Evolutionary conservation across 2,888 invertebrate genomes (phyloP), one percentile per base, ranked within the genome.

Genomic region (Leptogaster cylindrica): DNA sequence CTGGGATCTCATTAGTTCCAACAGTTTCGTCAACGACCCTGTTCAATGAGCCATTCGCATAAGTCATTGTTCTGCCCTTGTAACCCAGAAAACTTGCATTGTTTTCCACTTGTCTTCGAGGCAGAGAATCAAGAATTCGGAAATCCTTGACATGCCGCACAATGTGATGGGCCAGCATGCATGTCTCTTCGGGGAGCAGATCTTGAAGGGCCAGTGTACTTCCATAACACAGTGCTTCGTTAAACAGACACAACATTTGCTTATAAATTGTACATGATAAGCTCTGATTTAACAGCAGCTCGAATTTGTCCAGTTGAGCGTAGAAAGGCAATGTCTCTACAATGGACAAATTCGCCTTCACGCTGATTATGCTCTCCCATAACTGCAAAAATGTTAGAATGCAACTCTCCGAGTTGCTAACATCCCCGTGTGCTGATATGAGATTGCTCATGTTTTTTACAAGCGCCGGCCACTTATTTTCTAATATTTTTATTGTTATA

Each of bases 321-420:
- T 93, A 93, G 79, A 93, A 95, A 2, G 92, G 90, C 78, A 93
- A 90, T 0, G 93, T 94, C 77, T 94, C 93, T 71, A 92, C 89
- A 25, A 94, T 90, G 44, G 93, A 93, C 65, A 95, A 85, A 83
- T 94, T 94, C 18, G 93, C 92, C 82, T 92, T 92, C 0, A 94
- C 93, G 65, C 93, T 93, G 76, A 95, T 93, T 14, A 93, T 92
- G 72, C 91, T 90, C 77, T 93, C 92, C 94, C 94, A 94, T 33
- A 95, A 81, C 61, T 90, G 88, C 71, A 95, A 85, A 78, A 94
- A 95, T 52, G 92, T 92, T 65, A 93, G 82, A 74, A 89, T 85
- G 78, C 89, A 89, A 74, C 88, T 88, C 80, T 89, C 89, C 64
- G 87, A 84, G 4, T 76, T 76, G 16, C 77, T 74, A 10, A 77